These are phyloP conservation scores for Argopecten irradians DNA, from an alignment of 1,140 invertebrate species.

Conservation along the genomic window DNA sequence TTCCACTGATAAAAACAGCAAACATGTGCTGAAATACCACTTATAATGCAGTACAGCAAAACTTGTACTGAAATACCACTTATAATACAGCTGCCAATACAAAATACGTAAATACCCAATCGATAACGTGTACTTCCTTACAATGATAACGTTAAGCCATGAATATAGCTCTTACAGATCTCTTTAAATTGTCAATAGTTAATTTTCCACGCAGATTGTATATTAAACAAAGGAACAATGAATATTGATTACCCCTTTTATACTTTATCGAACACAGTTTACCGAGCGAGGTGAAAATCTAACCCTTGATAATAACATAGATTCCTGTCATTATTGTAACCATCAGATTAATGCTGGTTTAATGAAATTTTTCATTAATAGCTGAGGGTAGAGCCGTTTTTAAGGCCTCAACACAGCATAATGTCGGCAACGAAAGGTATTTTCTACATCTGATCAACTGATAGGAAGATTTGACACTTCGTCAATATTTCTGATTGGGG, in stretches of 20 bases:
- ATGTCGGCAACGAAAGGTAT: constrained; percentile 6
- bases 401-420: not conserved
- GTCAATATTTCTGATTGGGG: not conserved
- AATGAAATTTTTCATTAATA: constrained; percentile 19
- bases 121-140: constrained; percentile 1
- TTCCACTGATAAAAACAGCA: no score
- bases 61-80: no score
- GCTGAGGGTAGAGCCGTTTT: not conserved
- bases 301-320: constrained; percentile 6
- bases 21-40: no score
- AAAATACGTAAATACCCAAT: not conserved
- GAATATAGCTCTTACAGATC: not conserved
- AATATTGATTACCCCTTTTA: constrained; percentile 19
- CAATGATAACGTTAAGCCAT: not conserved
- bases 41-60: no score
- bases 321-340: not conserved
- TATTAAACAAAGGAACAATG: constrained; percentile 2
- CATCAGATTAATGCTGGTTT: not conserved
- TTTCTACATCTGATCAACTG: constrained; percentile 4
- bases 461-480: constrained; percentile 8
- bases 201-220: constrained; percentile 17
- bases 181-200: constrained; percentile 23
- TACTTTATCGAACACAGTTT: constrained; percentile 4
- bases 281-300: not conserved
- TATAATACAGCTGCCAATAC: not conserved